Conservation (phyloP, 1,140 invertebrate genomes). For the Apis laboriosa region DNA sequence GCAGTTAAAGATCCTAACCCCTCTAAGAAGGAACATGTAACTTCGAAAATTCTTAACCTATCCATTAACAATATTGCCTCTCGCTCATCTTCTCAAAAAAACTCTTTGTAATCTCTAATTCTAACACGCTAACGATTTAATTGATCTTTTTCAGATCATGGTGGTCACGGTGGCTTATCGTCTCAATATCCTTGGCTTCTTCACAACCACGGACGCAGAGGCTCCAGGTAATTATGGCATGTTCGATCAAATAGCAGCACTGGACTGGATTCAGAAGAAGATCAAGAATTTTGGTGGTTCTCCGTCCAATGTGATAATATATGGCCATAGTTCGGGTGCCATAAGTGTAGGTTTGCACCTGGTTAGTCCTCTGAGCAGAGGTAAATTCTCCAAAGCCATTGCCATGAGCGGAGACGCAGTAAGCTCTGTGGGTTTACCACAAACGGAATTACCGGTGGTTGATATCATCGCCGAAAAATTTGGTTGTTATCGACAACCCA, state of each 20-base stretch:
- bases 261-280: constrained; percentile 93
- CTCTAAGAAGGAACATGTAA: constrained; percentile 22
- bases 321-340: constrained; percentile 92
- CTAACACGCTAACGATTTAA: constrained; percentile 20
- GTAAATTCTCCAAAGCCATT: constrained; percentile 85
- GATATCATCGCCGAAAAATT: constrained; percentile 83
- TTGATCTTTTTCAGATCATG: constrained; percentile 82
- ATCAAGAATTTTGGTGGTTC: constrained; percentile 94
- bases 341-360: constrained; percentile 88
- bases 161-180: constrained; percentile 90
- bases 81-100: not conserved
- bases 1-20: constrained; percentile 12
- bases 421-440: constrained; percentile 70
- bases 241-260: constrained; percentile 93
- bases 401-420: constrained; percentile 88
- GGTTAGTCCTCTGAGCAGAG: constrained; percentile 83
- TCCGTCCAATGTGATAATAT: constrained; percentile 90
- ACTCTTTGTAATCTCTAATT: not conserved
- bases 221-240: constrained; percentile 95
- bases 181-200: constrained; percentile 94
- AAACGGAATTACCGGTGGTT: constrained; percentile 80
- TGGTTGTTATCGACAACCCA: constrained; percentile 85
- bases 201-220: constrained; percentile 90
- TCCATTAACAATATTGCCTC: constrained; percentile 20
- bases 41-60: constrained; percentile 2